Percentiles rank a stretch among this genome's conserved stretches.
Conservation (phyloP, 2,113 vertebrate species). For the Rhizomys pruinosus region DNA sequence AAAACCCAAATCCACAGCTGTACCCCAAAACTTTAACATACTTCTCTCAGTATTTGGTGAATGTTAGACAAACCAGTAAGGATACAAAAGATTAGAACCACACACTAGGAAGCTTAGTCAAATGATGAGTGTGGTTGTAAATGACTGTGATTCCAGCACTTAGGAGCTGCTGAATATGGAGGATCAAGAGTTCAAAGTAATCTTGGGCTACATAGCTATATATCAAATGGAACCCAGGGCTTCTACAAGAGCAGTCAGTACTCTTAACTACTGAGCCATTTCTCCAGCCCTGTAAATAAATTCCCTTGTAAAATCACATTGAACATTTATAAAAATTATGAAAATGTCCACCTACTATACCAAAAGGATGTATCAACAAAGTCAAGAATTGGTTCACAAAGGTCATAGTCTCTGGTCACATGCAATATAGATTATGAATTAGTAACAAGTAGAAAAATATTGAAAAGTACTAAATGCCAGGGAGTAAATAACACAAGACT, state of each 20-base stretch:
- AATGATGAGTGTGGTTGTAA: background rate
- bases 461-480: background rate
- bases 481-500: background rate
- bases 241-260: too few species aligned
- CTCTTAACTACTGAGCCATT: too few species aligned
- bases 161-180: background rate
- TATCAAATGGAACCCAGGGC: background rate
- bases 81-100: background rate
- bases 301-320: background rate
- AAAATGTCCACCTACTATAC: background rate
- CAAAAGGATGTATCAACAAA: background rate
- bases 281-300: too few species aligned
- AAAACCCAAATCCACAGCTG: background rate
- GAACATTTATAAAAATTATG: background rate
- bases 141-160: background rate
- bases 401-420: background rate
- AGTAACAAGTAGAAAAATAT: background rate
- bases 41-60: background rate
- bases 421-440: background rate
- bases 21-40: background rate
- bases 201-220: background rate
- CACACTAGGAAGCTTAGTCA: background rate
- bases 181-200: background rate
- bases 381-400: background rate
- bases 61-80: background rate